Evolutionary conservation across 2,888 invertebrate genomes (phyloP), one percentile per base, ranked within the genome.

Genomic region (Diarsia brunnea): DNA sequence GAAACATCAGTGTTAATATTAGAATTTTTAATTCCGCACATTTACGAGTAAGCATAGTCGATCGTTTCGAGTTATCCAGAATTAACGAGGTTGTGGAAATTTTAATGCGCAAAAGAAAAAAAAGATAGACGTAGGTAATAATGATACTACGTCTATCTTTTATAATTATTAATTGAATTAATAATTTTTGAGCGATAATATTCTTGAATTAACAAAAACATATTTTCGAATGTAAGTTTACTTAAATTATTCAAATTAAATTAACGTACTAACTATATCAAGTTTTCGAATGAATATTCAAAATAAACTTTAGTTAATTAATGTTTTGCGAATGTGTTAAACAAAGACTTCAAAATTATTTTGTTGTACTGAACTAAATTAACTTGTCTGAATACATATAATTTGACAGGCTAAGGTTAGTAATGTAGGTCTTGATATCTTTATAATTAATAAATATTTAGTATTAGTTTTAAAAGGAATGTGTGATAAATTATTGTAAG

Each of bases 251-350:
- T 7, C 31, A 66, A 73, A 75, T 72, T 24, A 73, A 7, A 60
- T 69, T 60, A 81, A 61, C 63, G 43, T 63, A 38, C 2, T 4
- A 60, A 67, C 47, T 76, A 72, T 2, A 12, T 27, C 2, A 66
- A 72, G 79, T 75, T 82, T 81, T 43, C 24, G 24, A 55, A 65
- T 78, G 19, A 78, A 78, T 81, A 85, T 85, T 73, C 68, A 73
- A 75, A 74, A 73, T 49, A 49, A 69, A 82, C 71, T 75, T 78
- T 64, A 60, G 73, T 78, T 81, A 84, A 75, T 84, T 69, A 85
- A 73, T 66, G 82, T 75, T 75, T 69, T 71, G n/a, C 8, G 16
- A 85, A 71, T 78, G 67, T 84, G 65, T 63, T 75, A 31, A 63
- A 73, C 66, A 73, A 75, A 73, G 49, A 73, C 43, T 16, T n/a